These are phyloP conservation scores for Troilus luridus DNA, from an alignment of 2,888 invertebrate species.

Conservation along the genomic window DNA sequence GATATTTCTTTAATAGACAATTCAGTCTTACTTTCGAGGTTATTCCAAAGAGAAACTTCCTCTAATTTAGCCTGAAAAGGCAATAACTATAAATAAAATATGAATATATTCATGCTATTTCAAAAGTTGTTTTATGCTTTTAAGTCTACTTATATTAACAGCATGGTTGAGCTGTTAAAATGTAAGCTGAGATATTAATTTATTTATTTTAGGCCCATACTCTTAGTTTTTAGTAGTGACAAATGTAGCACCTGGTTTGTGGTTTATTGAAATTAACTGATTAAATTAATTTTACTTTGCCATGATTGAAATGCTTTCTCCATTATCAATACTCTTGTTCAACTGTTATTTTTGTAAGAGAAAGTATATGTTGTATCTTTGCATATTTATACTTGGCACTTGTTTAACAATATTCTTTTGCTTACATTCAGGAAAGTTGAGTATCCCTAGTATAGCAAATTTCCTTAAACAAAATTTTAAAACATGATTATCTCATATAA, in stretches of 20 bases:
- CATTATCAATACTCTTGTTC: neutral
- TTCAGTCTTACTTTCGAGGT: neutral
- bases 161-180: neutral
- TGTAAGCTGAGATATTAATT: neutral
- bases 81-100: neutral
- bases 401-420: neutral
- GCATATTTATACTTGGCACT: neutral
- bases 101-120: neutral
- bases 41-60: neutral
- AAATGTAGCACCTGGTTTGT: neutral
- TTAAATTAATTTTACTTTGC: neutral
- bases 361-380: neutral
- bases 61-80: neutral
- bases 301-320: neutral
- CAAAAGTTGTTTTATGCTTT: neutral
- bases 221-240: neutral
- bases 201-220: neutral
- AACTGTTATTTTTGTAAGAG: constrained; percentile 4
- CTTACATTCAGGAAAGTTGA: too few species aligned
- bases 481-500: neutral
- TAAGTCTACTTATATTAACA: neutral
- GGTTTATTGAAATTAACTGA: neutral
- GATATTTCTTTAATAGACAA: neutral
- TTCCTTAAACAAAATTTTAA: neutral
- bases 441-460: too few species aligned